Conservation (phyloP, 2,113 vertebrate species). For the Gavia stellata region DNA sequence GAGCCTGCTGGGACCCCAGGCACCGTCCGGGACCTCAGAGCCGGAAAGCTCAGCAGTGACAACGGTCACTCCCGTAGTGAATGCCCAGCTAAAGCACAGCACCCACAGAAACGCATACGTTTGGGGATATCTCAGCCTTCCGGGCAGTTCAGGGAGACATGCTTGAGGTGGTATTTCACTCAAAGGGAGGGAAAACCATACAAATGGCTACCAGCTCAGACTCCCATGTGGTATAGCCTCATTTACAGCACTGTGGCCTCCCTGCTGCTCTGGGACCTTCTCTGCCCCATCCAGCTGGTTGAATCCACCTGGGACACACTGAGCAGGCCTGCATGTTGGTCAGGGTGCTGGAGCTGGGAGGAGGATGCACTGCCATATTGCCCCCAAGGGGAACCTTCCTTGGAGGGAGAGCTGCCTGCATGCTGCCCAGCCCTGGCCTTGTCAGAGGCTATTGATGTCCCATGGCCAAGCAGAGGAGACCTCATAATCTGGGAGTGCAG, state of each 20-base stretch:
- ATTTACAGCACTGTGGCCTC: not conserved
- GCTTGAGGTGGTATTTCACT: not conserved
- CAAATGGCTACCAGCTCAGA: not conserved
- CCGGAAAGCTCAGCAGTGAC: not conserved
- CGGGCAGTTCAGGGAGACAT: not conserved
- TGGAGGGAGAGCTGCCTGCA: not conserved
- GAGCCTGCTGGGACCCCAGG: not conserved
- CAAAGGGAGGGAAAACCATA: not conserved
- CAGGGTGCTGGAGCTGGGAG: rapidly evolving
- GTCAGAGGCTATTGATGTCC: not conserved
- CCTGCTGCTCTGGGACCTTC: not conserved
- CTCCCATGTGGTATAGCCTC: not conserved
- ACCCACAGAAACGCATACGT: rapidly evolving
- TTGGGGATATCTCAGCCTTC: not conserved
- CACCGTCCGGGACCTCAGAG: rapidly evolving
- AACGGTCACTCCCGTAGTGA: not conserved
- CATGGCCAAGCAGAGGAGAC: not conserved
- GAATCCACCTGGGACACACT: not conserved
- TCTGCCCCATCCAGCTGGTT: not conserved
- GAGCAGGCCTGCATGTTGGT: not conserved
- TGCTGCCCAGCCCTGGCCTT: not conserved
- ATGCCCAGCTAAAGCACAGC: not conserved
- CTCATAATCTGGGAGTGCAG: not conserved
- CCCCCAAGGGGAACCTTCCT: not conserved
- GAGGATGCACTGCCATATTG: not conserved